These are phyloP conservation scores for Anadara kagoshimensis DNA, from an alignment of 1,140 invertebrate genomes.

Conservation along the genomic window DNA sequence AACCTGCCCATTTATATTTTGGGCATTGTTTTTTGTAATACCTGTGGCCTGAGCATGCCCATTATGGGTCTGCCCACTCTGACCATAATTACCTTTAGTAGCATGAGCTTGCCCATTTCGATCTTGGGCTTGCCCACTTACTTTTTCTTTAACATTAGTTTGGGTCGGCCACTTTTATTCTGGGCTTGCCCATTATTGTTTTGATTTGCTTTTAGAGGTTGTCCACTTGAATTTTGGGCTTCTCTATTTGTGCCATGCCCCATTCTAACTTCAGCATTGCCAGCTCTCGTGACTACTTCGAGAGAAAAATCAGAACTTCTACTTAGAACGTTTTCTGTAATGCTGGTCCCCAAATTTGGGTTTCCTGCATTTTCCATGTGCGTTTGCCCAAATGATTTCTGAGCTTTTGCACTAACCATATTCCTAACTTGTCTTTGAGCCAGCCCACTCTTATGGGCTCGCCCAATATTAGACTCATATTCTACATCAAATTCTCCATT, in stretches of 20 bases:
- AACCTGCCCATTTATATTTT: too few species aligned
- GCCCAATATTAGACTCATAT: background rate
- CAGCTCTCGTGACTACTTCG: too few species aligned
- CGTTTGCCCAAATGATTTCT: background rate
- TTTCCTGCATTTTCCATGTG: too few species aligned
- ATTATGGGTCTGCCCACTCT: background rate
- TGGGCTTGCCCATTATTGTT: background rate
- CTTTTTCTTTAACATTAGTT: constrained; percentile 9
- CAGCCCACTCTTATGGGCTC: background rate
- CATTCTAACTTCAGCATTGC: too few species aligned
- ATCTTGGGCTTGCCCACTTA: background rate
- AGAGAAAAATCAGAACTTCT: too few species aligned
- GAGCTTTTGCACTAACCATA: background rate
- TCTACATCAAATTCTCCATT: background rate
- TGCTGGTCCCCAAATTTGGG: too few species aligned
- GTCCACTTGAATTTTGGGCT: background rate
- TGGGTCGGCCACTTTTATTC: background rate
- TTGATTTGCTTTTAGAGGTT: background rate
- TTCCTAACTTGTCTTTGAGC: background rate
- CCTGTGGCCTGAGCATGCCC: background rate
- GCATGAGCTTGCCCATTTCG: background rate
- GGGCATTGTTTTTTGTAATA: too few species aligned
- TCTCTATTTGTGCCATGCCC: too few species aligned
- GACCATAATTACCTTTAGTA: background rate
- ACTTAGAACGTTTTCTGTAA: too few species aligned